Evolutionary conservation across 2,797 vertebrate genomes (phyloP).

Genomic region (Podarcis lilfordi): DNA sequence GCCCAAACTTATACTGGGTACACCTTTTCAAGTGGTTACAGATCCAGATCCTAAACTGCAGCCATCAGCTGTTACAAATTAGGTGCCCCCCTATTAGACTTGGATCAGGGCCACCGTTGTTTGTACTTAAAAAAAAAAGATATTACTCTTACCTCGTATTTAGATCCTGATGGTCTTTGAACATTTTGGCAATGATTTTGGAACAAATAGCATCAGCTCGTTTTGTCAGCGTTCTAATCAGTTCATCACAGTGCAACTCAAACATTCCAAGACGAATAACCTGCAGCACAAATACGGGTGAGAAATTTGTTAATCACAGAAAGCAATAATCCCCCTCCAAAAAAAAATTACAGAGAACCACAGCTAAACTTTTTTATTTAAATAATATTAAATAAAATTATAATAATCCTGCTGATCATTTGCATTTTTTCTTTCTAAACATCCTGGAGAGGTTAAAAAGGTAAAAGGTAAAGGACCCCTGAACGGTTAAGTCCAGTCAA

Average conservation of each 20-base stretch:
- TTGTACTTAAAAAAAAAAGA: background rate
- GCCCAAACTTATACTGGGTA: too few species aligned
- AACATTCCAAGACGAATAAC: constrained; percentile 87
- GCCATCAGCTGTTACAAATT: background rate
- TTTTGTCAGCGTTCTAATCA: constrained; percentile 81
- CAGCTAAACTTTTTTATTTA: too few species aligned
- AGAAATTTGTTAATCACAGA: background rate
- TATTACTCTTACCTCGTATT: constrained; percentile 69
- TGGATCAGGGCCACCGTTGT: background rate
- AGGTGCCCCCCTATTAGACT: background rate
- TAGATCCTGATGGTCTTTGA: constrained; percentile 81
- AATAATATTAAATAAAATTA: too few species aligned
- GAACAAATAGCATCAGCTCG: constrained; percentile 80
- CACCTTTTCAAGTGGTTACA: background rate
- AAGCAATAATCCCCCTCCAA: background rate
- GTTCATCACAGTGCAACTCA: constrained; percentile 85
- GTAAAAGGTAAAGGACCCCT: too few species aligned
- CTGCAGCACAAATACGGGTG: constrained; percentile 69
- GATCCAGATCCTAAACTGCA: background rate
- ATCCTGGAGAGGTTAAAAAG: background rate
- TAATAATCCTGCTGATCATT: background rate
- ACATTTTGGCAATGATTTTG: constrained; percentile 81
- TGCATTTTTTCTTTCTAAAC: background rate
- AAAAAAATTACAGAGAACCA: too few species aligned
- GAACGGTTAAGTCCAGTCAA: too few species aligned